A percentile compares a stretch with the other conserved stretches of the same genome.
Conservation (phyloP, 2,113 vertebrate genomes). For the Helogale parvula region DNA sequence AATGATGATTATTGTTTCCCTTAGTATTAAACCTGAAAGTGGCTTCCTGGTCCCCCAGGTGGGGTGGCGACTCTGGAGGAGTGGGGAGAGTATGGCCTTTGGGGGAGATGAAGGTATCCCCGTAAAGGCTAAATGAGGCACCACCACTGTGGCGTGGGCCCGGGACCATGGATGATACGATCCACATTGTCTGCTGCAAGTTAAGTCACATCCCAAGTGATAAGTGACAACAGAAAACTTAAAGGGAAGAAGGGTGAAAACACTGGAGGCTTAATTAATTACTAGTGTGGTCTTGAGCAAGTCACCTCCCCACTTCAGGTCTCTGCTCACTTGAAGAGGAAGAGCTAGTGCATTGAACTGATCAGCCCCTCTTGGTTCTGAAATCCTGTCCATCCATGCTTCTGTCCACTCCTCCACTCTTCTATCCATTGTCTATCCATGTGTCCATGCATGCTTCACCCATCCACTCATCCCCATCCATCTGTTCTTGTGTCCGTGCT, state of each 20-base stretch:
- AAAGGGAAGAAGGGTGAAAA: not conserved
- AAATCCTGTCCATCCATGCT: not conserved
- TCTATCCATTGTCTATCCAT: not conserved
- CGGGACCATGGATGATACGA: not conserved
- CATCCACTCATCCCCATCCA: no score
- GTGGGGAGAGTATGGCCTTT: no score
- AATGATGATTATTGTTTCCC: not conserved
- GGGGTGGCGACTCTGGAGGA: not conserved
- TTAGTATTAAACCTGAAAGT: not conserved
- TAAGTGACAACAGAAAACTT: not conserved
- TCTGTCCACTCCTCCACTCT: not conserved
- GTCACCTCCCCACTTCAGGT: not conserved
- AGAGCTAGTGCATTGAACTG: not conserved
- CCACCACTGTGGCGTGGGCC: fast-evolving
- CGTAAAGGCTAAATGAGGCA: fast-evolving
- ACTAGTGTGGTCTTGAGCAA: not conserved
- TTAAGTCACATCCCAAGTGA: not conserved
- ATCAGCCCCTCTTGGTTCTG: not conserved
- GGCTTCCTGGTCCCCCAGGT: not conserved
- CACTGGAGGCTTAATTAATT: not conserved
- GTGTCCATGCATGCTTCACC: not conserved
- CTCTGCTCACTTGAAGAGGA: not conserved
- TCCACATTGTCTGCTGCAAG: not conserved
- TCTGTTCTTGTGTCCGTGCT: not conserved
- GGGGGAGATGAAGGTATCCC: not conserved